phyloP scores from a whole-genome alignment of 2,797 vertebrate species.

The Propithecus perrieri region DNA sequence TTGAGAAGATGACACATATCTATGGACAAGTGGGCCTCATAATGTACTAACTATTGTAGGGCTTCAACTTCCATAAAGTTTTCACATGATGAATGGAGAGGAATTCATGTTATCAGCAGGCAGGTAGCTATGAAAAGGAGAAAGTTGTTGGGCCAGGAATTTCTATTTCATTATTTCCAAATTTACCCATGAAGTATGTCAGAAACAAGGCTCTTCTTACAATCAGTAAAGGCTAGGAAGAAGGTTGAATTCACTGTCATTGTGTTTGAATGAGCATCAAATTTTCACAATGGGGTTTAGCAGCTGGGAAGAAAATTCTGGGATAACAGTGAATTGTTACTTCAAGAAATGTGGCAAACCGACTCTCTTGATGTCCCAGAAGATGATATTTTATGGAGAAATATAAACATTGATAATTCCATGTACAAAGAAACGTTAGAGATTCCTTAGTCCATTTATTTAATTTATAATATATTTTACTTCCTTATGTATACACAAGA shows the following conservation, averaged over 20 bases:
- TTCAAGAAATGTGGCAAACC: not conserved
- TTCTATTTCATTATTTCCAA: not conserved
- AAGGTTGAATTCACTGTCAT: not conserved
- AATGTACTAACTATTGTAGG: not conserved
- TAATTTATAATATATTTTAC: not conserved
- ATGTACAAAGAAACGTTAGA: not conserved
- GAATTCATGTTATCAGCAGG: not conserved
- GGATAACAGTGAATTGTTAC: not conserved
- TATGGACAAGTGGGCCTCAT: not conserved
- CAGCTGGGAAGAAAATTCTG: not conserved
- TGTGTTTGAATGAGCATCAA: not conserved
- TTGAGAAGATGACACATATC: not conserved
- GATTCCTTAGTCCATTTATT: not conserved
- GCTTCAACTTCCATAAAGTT: not conserved
- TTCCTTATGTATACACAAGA: not conserved
- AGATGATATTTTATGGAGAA: not conserved
- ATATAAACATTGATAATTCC: not conserved
- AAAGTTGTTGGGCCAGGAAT: not conserved
- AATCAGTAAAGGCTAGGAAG: not conserved
- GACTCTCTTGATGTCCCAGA: not conserved
- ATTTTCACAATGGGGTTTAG: not conserved
- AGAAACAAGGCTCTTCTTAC: not conserved
- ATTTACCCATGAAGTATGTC: not conserved
- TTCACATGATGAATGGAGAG: not conserved
- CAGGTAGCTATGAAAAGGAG: not conserved